A percentile compares a stretch with the other conserved stretches of the same genome.
Conservation (phyloP, 2,888 invertebrate genomes). For the Dasysyrphus tricinctus region DNA sequence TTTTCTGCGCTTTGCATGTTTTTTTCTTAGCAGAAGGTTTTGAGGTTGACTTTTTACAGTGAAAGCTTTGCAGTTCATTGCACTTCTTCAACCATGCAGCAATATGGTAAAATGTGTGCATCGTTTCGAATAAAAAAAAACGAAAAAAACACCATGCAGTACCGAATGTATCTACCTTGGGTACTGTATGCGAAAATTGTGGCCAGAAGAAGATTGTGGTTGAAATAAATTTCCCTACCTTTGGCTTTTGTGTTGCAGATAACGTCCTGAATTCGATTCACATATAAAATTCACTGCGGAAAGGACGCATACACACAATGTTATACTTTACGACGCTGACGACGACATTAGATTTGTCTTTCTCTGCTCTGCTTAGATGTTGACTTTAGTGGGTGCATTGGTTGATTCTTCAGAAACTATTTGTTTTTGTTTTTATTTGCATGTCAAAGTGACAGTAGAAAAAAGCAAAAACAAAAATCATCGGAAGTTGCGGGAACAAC, state of each 20-base stretch:
- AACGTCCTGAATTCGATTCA: slow-evolving; percentile 29
- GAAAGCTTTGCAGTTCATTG: slow-evolving; percentile 46
- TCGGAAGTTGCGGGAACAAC: not conserved
- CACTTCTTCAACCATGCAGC: slow-evolving; percentile 32
- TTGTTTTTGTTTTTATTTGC: slow-evolving; percentile 49
- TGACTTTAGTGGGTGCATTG: slow-evolving; percentile 12
- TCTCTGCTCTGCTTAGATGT: not conserved
- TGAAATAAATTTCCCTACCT: slow-evolving; percentile 54
- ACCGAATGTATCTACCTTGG: not conserved
- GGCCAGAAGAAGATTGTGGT: slow-evolving; percentile 46
- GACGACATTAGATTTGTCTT: slow-evolving; percentile 22
- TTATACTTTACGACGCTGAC: not conserved
- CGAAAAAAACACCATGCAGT: not conserved
- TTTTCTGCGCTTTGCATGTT: not conserved
- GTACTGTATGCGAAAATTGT: not conserved
- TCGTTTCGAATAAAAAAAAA: slow-evolving; percentile 10
- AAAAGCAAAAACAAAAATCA: slow-evolving; percentile 17
- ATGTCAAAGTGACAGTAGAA: slow-evolving; percentile 53
- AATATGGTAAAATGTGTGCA: slow-evolving; percentile 44
- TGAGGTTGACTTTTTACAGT: not conserved
- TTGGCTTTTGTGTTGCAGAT: slow-evolving; percentile 24
- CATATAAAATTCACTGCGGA: slow-evolving; percentile 15
- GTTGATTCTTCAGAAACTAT: slow-evolving; percentile 31
- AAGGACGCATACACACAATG: not conserved
- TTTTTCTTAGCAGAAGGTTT: not conserved